Conservation (phyloP, 1,140 invertebrate genomes). For the Aphelinus certus region DNA sequence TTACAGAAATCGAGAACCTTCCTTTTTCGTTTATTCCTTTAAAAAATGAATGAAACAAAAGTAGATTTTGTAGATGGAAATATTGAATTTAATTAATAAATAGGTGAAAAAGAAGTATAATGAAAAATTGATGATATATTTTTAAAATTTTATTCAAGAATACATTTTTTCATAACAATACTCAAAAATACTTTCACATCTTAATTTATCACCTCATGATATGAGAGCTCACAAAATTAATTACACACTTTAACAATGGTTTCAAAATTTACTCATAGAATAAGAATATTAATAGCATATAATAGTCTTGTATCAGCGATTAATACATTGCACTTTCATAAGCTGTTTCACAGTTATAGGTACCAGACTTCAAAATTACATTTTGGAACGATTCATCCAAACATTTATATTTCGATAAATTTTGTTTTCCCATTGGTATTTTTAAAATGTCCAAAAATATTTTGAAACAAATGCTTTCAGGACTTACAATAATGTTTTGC, state of each 20-base stretch:
- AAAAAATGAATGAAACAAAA: too few relatives aligned
- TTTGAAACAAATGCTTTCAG: conserved; percentile 2
- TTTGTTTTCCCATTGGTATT: not conserved
- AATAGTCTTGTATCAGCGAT: not conserved
- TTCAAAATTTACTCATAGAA: conserved; percentile 8
- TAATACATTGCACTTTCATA: conserved; percentile 12
- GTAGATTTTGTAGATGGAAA: too few relatives aligned
- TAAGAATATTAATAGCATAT: conserved; percentile 23
- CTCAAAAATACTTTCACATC: conserved; percentile 31
- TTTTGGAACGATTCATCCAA: too few relatives aligned
- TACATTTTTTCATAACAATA: conserved; percentile 18
- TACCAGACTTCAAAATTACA: too few relatives aligned
- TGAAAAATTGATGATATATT: too few relatives aligned
- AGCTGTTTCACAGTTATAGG: not conserved
- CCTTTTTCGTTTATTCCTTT: too few relatives aligned
- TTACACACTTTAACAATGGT: conserved; percentile 5
- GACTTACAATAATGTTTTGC: conserved; percentile 15
- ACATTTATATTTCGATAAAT: too few relatives aligned
- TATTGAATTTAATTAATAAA: too few relatives aligned
- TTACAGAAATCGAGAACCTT: not conserved
- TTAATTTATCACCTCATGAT: not conserved
- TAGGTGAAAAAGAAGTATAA: too few relatives aligned
- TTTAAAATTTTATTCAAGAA: not conserved
- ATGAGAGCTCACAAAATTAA: conserved; percentile 16
- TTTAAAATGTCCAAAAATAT: conserved; percentile 12